A percentile compares a stretch with the other conserved stretches of the same genome.
phyloP scores from a whole-genome alignment of 2,797 vertebrate genomes.

The Epinephelus malabaricus region DNA sequence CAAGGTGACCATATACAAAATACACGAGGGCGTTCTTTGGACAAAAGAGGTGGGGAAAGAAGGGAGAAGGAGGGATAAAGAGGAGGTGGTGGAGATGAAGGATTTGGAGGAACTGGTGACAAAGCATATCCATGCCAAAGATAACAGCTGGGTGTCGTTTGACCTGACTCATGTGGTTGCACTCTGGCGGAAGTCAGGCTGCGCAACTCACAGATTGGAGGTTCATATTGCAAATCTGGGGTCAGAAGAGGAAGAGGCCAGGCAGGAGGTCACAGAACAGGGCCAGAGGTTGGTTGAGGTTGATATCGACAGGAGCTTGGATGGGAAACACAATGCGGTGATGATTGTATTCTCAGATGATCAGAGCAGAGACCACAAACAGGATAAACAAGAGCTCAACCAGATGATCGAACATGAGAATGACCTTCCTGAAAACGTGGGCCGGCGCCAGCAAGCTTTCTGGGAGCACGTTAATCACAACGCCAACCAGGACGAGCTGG shows the following conservation, averaged over 20 bases:
- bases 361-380: conserved; percentile 84
- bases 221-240: conserved; percentile 87
- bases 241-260: conserved; percentile 49
- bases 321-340: conserved; percentile 89
- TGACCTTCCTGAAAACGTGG: conserved; percentile 72
- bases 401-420: conserved; percentile 89
- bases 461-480: conserved; percentile 59
- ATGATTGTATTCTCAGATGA: conserved; percentile 96
- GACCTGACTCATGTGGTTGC: conserved; percentile 90
- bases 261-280: conserved; percentile 59
- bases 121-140: conserved; percentile 85
- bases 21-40: conserved; percentile 78
- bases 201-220: conserved; percentile 87
- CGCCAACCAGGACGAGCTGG: conserved; percentile 74
- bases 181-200: conserved; percentile 87
- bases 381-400: conserved; percentile 85
- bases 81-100: conserved; percentile 70
- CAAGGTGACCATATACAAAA: conserved; percentile 91
- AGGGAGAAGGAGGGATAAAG: conserved; percentile 67
- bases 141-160: conserved; percentile 94
- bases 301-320: conserved; percentile 86
- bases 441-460: conserved; percentile 64
- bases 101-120: conserved; percentile 86
- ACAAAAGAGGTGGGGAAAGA: conserved; percentile 65
- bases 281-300: conserved; percentile 71